A percentile compares a stretch with the other conserved stretches of the same genome.
These are phyloP conservation scores for Vollenhovia emeryi DNA, from an alignment of 1,140 invertebrate genomes.

Conservation along the genomic window DNA sequence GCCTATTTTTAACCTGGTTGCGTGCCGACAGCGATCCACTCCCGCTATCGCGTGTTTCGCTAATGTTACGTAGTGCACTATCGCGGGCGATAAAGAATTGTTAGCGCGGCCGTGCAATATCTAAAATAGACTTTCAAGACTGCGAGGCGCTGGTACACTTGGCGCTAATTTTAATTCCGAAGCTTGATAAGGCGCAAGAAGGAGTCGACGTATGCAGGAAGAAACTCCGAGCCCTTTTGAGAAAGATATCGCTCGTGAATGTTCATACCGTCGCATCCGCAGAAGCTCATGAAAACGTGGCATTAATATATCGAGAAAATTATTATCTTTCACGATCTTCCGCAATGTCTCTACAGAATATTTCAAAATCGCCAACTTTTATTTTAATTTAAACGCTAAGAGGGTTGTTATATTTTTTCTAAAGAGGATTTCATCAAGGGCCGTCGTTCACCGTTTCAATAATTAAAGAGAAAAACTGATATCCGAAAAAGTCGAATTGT, in stretches of 20 bases:
- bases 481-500: background rate
- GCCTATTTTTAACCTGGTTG: slow-evolving; percentile 42
- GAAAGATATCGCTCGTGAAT: background rate
- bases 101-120: background rate
- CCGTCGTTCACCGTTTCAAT: too few relatives aligned
- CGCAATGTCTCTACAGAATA: background rate
- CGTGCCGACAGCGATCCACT: slow-evolving; percentile 11
- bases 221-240: background rate
- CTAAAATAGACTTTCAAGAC: slow-evolving; percentile 7
- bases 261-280: background rate
- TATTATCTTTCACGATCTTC: background rate
- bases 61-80: slow-evolving; percentile 17
- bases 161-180: background rate
- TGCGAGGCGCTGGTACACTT: background rate
- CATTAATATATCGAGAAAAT: background rate
- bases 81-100: slow-evolving; percentile 34
- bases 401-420: background rate
- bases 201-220: background rate
- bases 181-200: background rate
- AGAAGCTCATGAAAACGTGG: background rate
- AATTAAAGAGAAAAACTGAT: background rate
- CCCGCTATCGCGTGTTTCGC: slow-evolving; percentile 31
- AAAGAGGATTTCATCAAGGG: background rate
- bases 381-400: background rate
- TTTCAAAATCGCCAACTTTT: background rate